phyloP scores from a whole-genome alignment of 2,888 invertebrate genomes.

The Calliopum simillimum region DNA sequence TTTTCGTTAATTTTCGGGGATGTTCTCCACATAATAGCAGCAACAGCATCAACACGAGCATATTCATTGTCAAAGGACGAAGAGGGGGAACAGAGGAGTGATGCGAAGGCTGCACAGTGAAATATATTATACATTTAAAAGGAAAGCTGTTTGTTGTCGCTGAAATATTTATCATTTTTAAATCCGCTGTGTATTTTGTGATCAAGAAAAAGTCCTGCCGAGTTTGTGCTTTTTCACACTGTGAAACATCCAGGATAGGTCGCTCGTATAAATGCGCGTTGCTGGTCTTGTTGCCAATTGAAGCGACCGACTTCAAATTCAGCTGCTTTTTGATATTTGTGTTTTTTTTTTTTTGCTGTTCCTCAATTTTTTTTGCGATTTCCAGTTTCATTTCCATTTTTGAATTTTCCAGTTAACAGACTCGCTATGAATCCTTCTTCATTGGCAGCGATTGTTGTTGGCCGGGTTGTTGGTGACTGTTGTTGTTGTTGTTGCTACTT shows the following conservation, averaged over 20 bases:
- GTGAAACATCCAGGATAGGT: too few relatives aligned
- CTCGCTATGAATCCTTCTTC: conserved; percentile 19
- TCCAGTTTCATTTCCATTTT: neutral
- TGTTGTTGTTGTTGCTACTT: conserved; percentile 14
- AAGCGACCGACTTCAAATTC: neutral
- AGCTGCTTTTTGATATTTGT: neutral
- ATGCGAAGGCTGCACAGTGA: neutral
- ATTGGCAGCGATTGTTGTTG: neutral
- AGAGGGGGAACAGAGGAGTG: neutral
- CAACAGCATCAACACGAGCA: conserved; percentile 1
- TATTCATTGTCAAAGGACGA: too few relatives aligned
- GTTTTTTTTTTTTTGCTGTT: neutral
- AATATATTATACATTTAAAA: too few relatives aligned
- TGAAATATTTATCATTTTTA: too few relatives aligned
- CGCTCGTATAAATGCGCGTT: neutral
- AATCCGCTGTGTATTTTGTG: too few relatives aligned
- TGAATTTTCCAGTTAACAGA: conserved; percentile 23
- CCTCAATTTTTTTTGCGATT: neutral
- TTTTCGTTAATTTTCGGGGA: conserved; percentile 41
- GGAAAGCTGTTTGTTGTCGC: too few relatives aligned
- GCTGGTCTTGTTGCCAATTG: neutral
- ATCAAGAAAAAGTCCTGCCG: too few relatives aligned
- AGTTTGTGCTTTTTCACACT: too few relatives aligned
- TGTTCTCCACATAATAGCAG: conserved; percentile 7
- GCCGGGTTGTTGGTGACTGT: neutral